Evolutionary conservation across 2,113 vertebrate species (phyloP), one percentile per base, ranked within the genome.

Genomic region (Neodon shergylaensis): DNA sequence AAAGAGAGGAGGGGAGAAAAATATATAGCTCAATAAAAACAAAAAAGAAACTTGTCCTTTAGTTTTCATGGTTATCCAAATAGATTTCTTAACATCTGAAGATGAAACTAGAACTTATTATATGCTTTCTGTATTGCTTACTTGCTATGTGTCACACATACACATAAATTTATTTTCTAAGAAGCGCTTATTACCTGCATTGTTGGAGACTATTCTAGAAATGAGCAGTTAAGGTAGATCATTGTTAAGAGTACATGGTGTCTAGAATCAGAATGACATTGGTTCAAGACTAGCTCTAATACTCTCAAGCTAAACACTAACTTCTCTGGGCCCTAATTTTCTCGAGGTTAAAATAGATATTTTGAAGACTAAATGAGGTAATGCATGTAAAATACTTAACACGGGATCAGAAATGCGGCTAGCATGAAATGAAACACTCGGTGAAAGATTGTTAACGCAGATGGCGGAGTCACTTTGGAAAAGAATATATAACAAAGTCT

Each of bases 231-330:
- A 92, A 5, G 28, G 58, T 68, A 90, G 22, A 9, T 94, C 81
- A 93, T 73, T 82, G 52, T 89, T 93, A 94, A 87, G 49, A 87
- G 11, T 89, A 74, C 2, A 54, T 61, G 68, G 11, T 65, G 42
- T 95, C 73, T 86, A 63, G 49, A 58, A 78, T 84, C 36, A 95
- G 33, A 95, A 39, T 78, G 17, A 76, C 36, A 42, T 21, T 4
- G 11, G 63, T 63, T 58, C 39, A 96, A 85, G 42, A 91, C 36
- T 11, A 72, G 16, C 54, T 91, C 58, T 89, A 70, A 24, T 21
- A 78, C 47, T 95, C 91, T 17, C 47, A 47, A 87, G 44, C 8
- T 54, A 95, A 97, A 91, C 2, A n/a, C 68, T 90, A 76, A 92
- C 42, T 54, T 92, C 36, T 73, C 63, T 94, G 76, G 28, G 31